These are phyloP conservation scores for Brachyhypopomus gauderio DNA, from an alignment of 2,113 vertebrate species.

Conservation along the genomic window DNA sequence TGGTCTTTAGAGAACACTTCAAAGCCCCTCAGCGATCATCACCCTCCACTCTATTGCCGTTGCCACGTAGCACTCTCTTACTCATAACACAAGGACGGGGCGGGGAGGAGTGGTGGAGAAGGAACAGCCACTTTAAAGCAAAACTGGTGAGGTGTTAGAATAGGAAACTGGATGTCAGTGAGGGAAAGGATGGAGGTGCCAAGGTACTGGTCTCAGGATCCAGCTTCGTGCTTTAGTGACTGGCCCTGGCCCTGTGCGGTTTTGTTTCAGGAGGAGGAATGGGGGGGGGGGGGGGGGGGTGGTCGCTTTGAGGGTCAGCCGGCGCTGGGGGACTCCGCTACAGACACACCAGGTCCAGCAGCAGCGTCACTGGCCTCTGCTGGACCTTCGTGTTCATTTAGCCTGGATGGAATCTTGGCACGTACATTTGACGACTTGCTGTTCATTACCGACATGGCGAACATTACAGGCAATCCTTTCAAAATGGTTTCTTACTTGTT, in stretches of 20 bases:
- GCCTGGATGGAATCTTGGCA: not conserved
- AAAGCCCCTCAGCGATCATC: conserved; percentile 46
- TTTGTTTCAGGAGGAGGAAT: conserved; percentile 14
- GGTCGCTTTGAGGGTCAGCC: conserved; percentile 53
- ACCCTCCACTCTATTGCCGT: conserved; percentile 31
- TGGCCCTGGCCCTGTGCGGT: conserved; percentile 19
- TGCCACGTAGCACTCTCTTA: conserved; percentile 57
- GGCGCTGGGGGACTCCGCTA: conserved; percentile 19
- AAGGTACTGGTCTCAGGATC: conserved; percentile 36
- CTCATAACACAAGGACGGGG: conserved; percentile 21
- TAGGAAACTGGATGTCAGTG: conserved; percentile 43
- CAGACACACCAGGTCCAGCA: not conserved
- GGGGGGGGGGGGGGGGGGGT: not conserved
- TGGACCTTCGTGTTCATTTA: conserved; percentile 5
- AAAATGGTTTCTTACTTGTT: not conserved
- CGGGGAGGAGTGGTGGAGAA: conserved; percentile 12
- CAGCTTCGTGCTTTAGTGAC: conserved; percentile 32
- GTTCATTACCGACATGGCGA: not conserved
- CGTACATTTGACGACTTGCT: not conserved
- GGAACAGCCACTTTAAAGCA: conserved; percentile 40
- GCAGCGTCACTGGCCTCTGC: not conserved
- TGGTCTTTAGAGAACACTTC: conserved; percentile 52
- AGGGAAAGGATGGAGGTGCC: conserved; percentile 42
- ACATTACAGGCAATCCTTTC: not conserved
- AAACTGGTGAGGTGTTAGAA: conserved; percentile 43